Evolutionary conservation across 2,888 invertebrate species (phyloP).

Genomic region (Ferdinandea cuprea): DNA sequence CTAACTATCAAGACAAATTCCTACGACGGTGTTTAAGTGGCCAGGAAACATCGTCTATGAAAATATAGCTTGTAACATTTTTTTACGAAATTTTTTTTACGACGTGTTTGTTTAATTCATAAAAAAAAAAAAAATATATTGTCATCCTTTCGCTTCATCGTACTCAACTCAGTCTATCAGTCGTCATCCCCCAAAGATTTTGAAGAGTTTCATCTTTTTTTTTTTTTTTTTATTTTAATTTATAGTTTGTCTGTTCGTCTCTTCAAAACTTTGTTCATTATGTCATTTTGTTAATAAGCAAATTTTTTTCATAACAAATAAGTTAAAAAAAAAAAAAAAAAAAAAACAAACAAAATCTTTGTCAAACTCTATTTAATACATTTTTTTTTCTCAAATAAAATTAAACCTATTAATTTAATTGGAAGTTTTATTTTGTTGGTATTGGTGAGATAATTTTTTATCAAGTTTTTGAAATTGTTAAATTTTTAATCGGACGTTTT

Average conservation of each 20-base stretch:
- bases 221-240: slow-evolving; percentile 18
- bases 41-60: no score
- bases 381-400: slow-evolving; percentile 64
- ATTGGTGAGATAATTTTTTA: not conserved
- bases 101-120: slow-evolving; percentile 16
- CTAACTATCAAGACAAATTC: slow-evolving; percentile 40
- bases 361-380: slow-evolving; percentile 63
- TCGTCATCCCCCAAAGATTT: slow-evolving; percentile 65
- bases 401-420: slow-evolving; percentile 59
- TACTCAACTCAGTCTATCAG: slow-evolving; percentile 45
- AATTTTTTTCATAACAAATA: slow-evolving; percentile 50
- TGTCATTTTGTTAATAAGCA: slow-evolving; percentile 46
- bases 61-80: slow-evolving; percentile 17
- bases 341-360: slow-evolving; percentile 33
- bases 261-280: slow-evolving; percentile 26
- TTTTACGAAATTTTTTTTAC: slow-evolving; percentile 20
- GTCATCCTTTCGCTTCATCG: slow-evolving; percentile 34
- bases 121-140: slow-evolving; percentile 9
- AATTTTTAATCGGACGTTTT: no score
- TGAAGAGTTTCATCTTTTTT: slow-evolving; percentile 23
- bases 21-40: not conserved
- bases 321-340: slow-evolving; percentile 26
- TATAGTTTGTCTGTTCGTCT: slow-evolving; percentile 11
- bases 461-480: no score
- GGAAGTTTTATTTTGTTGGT: not conserved